Evolutionary conservation across 2,888 invertebrate genomes (phyloP).

Genomic region (Lasioglossum oenotherae): DNA sequence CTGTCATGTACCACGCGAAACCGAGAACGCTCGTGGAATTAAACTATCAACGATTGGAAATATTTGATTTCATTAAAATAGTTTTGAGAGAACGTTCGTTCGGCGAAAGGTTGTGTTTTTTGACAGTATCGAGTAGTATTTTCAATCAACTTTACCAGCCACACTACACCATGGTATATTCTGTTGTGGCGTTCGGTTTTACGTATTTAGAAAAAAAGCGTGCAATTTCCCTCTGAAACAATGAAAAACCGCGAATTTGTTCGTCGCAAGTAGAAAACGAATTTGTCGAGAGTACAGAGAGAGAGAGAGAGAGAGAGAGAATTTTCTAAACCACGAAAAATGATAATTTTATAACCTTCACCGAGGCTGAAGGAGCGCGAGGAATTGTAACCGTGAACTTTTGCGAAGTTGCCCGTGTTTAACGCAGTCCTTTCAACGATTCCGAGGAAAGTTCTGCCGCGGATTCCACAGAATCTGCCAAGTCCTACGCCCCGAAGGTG

Average conservation of each 20-base stretch:
- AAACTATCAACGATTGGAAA: background rate
- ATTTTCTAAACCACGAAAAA: background rate
- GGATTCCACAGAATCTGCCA: conserved; percentile 20
- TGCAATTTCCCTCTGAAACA: background rate
- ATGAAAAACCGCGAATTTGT: background rate
- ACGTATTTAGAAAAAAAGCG: background rate
- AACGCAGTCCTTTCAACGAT: conserved; percentile 25
- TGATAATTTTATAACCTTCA: conserved; percentile 21
- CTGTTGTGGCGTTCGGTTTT: background rate
- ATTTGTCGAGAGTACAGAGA: background rate
- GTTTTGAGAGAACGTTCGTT: background rate
- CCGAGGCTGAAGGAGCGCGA: background rate
- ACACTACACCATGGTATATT: background rate
- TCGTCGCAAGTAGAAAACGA: background rate
- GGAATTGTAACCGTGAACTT: conserved; percentile 20
- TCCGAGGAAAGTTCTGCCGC: conserved; percentile 25
- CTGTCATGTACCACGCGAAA: background rate
- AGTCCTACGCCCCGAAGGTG: conserved; percentile 11
- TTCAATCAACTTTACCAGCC: background rate
- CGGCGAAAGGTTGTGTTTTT: background rate
- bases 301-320: background rate
- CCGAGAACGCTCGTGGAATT: background rate
- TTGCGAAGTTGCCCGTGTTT: conserved; percentile 1
- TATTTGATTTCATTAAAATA: conserved; percentile 4
- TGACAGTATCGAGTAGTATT: background rate